Evolutionary conservation across 2,888 invertebrate species (phyloP), one percentile per base, ranked within the genome.

Genomic region (Mechanitis mazaeus): DNA sequence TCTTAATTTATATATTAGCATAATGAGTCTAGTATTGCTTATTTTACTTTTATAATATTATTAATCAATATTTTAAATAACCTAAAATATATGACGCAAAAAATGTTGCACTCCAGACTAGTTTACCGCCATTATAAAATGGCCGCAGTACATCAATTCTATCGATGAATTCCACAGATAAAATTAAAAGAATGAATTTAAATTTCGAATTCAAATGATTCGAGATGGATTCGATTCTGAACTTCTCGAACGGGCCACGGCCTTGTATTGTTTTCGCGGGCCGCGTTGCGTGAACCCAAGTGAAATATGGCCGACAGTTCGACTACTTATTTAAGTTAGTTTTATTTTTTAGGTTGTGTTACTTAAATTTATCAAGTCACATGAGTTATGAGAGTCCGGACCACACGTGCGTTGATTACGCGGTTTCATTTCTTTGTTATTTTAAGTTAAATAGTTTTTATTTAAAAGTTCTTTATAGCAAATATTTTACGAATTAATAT

Each of bases 311-410:
- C 85, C 80, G 86, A 84, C 85, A 83, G 82, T 77, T 79, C 79
- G 81, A 85, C 85, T 87, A 85, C 87, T 87, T 87, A 84, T 84
- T 87, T 85, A 84, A 79, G 77, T 83, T 87, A 80, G 76, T 82
- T 84, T 84, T 80, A 77, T 83, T 87, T 87, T 85, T 86, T 83
- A 81, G 81, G 75, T 75, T 78, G 83, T 81, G 85, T 89, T 87
- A 85, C 87, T 90, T 88, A 89, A 89, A 89, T 89, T 90, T 90
- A 89, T 90, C 87, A 87, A 88, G 84, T 86, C 83, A 80, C 85
- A 85, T 89, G 89, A 89, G 79, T 89, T 90, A 89, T 88, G 87
- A 86, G 82, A 79, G 79, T 76, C 72, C 79, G 78, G 90, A 88
- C 90, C 89, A 89, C 89, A 90, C 89, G 85, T 76, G 72, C 84